These are phyloP conservation scores for Eretmochelys imbricata DNA, from an alignment of 2,113 vertebrate species.

Conservation along the genomic window DNA sequence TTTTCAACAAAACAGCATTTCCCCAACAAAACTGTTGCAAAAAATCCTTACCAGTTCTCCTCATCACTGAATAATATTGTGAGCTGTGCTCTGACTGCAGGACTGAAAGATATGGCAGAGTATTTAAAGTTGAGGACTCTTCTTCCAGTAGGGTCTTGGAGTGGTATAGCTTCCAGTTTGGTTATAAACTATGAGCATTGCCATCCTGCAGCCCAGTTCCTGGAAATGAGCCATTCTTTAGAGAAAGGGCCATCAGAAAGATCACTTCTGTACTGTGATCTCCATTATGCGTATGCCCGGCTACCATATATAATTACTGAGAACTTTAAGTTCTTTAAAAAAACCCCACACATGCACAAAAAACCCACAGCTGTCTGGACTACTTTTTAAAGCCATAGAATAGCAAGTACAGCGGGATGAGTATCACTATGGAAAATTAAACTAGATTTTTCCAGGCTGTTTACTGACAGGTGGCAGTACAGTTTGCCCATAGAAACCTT, in stretches of 20 bases:
- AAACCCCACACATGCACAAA: background rate
- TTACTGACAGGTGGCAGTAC: conserved; percentile 21
- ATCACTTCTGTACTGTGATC: background rate
- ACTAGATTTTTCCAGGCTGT: conserved; percentile 3
- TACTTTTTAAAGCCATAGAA: conserved; percentile 16
- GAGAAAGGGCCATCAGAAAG: background rate
- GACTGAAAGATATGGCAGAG: background rate
- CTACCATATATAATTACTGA: conserved; percentile 33
- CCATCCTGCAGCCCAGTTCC: background rate
- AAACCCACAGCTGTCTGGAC: conserved; percentile 10
- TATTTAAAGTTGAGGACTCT: background rate
- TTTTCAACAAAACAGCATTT: too few relatives aligned
- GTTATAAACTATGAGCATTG: background rate
- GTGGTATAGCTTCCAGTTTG: background rate
- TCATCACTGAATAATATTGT: background rate
- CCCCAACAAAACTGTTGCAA: too few relatives aligned
- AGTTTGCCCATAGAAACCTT: conserved; percentile 4
- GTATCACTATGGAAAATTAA: conserved; percentile 3
- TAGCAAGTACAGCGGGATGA: conserved; percentile 14
- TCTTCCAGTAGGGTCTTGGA: background rate
- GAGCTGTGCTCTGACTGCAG: background rate
- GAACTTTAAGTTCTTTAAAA: background rate
- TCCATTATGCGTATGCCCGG: background rate
- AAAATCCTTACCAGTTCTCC: background rate
- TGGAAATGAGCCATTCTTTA: background rate